Conservation (phyloP, 1,140 invertebrate genomes). For the Drosophila ercepeae region DNA sequence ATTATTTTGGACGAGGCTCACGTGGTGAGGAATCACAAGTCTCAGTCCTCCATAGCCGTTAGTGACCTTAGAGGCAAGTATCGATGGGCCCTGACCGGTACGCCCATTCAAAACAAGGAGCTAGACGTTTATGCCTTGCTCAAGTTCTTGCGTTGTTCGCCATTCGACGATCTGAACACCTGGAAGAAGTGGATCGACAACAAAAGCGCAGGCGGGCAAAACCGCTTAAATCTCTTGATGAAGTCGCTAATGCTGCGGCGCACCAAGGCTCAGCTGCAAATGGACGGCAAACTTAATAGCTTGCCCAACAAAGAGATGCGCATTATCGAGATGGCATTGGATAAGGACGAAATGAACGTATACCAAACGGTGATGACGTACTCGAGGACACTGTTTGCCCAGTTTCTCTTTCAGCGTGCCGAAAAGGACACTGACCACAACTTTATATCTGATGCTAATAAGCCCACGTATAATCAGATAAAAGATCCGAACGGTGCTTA, state of each 20-base stretch:
- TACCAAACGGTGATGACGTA: constrained; percentile 91
- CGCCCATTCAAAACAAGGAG: constrained; percentile 97
- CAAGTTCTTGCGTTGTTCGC: constrained; percentile 93
- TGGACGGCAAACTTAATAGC: constrained; percentile 85
- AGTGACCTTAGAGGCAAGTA: constrained; percentile 86
- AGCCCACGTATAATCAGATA: constrained; percentile 67
- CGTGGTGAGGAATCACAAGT: constrained; percentile 94
- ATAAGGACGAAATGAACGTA: constrained; percentile 89
- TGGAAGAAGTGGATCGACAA: constrained; percentile 89
- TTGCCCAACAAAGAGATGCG: constrained; percentile 88
- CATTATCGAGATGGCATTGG: constrained; percentile 86
- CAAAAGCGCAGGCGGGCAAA: constrained; percentile 88
- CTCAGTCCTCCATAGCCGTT: constrained; percentile 89
- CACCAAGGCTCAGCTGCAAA: constrained; percentile 91
- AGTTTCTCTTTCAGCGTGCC: constrained; percentile 90
- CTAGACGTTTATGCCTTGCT: constrained; percentile 94
- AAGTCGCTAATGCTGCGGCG: constrained; percentile 92
- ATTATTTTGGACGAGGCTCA: constrained; percentile 98
- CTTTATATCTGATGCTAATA: constrained; percentile 52
- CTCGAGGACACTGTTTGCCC: constrained; percentile 89
- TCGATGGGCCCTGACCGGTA: constrained; percentile 96
- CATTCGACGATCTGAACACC: constrained; percentile 92
- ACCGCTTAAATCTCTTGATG: constrained; percentile 91
- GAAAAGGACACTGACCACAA: constrained; percentile 86
- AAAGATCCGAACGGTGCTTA: constrained; percentile 84